Evolutionary conservation across 2,797 vertebrate species (phyloP).

Genomic region (Philypnodon macrostomus): DNA sequence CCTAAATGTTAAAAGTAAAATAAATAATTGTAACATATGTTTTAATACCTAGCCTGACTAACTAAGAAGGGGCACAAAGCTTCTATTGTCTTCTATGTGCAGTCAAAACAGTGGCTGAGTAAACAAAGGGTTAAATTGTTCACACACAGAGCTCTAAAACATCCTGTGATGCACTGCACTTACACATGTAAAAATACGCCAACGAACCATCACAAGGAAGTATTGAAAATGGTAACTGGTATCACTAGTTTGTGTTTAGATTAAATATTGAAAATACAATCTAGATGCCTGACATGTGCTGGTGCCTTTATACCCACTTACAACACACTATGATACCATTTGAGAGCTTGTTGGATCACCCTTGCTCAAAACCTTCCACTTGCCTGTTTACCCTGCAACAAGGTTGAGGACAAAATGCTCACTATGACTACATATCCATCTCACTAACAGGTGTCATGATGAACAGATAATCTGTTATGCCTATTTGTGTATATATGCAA

Average conservation of each 20-base stretch:
- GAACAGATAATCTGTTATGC: no score
- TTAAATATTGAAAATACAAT: not conserved
- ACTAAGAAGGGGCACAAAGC: not conserved
- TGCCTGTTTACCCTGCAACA: no score
- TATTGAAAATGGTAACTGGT: not conserved
- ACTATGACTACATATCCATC: no score
- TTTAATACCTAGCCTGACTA: not conserved
- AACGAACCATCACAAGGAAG: not conserved
- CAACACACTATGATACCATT: no score
- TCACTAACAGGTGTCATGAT: no score
- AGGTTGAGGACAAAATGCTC: no score
- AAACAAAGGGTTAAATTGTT: constrained; percentile 5
- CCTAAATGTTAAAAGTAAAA: no score
- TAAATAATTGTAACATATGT: not conserved
- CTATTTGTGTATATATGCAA: no score
- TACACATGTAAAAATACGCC: not conserved
- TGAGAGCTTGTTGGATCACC: no score
- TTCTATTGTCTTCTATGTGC: not conserved
- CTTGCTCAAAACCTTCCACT: no score
- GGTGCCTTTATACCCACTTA: no score
- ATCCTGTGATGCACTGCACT: not conserved
- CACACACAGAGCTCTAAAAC: constrained; percentile 1
- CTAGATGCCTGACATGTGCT: no score
- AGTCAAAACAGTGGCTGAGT: not conserved
- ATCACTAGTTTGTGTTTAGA: not conserved